Base-by-base conservation (phyloP, 2,888 invertebrate genomes). In the Antheraea yamamai region DNA sequence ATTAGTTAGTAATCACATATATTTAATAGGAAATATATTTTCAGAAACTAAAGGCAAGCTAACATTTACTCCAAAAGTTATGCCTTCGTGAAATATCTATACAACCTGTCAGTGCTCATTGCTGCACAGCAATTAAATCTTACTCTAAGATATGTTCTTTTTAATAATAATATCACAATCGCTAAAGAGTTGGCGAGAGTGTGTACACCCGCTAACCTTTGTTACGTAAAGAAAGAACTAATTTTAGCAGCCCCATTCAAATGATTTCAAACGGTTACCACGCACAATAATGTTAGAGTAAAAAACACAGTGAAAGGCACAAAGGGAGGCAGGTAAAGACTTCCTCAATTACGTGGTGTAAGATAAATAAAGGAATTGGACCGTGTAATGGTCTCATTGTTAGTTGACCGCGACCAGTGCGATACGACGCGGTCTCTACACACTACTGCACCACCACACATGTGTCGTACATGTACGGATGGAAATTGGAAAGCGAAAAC, bases 341-440 rank as follows among this genome's bases (percentile, higher is more conserved):
- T 92, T 93, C 93, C 92, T 91, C 92, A 92, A 93, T 93, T 92
- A 92, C 82, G 82, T 81, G 79, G 83, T 83, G 85, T 81, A 87
- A 89, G 87, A 86, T 88, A 91, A 90, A 91, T 87, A 91, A 85
- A 87, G 83, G 84, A 80, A 81, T 75, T 79, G 81, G 83, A 82
- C 81, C 84, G 84, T 82, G 84, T 78, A 79, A 81, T 79, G 76
- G 64, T 23, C 72, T 71, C 78, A 79, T 80, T 81, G 81, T 78
- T 70, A 66, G 64, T 26, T 66, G 64, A 66, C 64, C 64, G 64
- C 30, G 64, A 66, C 64, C 64, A 30, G 26, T 1, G 26, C 64
- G 64, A 26, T 64, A 16, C 64, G 26, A 23, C 23, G 64, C 68
- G 68, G 70, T 4, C n/a, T n/a, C 35, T 47, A 70, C 61, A 23